Evolutionary conservation across 2,797 vertebrate genomes (phyloP).

Genomic region (Cetoscarus ocellatus): DNA sequence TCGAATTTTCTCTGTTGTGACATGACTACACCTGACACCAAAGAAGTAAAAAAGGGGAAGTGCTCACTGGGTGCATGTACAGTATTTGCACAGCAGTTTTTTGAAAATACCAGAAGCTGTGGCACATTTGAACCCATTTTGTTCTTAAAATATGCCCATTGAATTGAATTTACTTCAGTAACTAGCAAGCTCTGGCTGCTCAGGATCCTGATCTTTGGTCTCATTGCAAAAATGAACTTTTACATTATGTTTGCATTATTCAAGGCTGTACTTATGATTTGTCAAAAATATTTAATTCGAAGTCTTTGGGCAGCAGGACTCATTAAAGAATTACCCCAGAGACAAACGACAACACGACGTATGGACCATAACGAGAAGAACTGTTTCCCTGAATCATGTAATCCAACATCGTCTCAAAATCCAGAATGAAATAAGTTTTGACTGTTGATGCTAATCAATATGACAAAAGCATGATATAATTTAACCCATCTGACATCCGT

Average conservation of each 20-base stretch:
- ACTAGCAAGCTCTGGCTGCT: neutral
- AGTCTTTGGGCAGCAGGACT: constrained; percentile 17
- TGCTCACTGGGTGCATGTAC: too few relatives aligned
- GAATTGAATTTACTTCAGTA: neutral
- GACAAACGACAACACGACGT: constrained; percentile 6
- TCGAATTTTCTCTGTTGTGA: too few relatives aligned
- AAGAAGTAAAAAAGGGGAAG: too few relatives aligned
- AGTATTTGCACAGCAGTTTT: too few relatives aligned
- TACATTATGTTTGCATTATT: constrained; percentile 9
- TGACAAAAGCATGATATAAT: constrained; percentile 10
- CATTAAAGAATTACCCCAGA: constrained; percentile 28
- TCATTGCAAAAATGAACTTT: constrained; percentile 10
- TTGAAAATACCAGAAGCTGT: too few relatives aligned
- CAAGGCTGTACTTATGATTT: constrained; percentile 15
- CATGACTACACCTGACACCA: too few relatives aligned
- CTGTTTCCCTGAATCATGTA: neutral
- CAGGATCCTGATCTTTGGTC: neutral
- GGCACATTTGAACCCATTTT: too few relatives aligned
- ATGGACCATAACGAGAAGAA: constrained; percentile 16
- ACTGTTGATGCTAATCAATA: constrained; percentile 8
- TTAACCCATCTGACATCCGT: neutral
- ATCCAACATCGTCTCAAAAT: constrained; percentile 4
- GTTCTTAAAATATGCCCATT: too few relatives aligned
- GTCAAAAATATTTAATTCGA: constrained; percentile 27
- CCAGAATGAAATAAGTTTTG: neutral